Evolutionary conservation across 2,797 vertebrate species (phyloP).

Genomic region (Dryobates pubescens): DNA sequence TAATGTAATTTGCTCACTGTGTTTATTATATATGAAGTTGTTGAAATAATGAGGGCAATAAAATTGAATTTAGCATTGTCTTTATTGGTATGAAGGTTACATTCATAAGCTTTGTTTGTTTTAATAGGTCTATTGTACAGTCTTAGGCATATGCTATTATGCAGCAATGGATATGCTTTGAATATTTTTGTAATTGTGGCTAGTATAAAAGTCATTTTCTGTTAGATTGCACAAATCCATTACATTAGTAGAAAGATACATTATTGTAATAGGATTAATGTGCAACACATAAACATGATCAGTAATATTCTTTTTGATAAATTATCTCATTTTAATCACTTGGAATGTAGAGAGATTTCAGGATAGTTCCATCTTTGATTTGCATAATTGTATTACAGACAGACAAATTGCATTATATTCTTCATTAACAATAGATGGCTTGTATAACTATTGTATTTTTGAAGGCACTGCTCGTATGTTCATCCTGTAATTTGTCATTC

Average conservation of each 20-base stretch:
- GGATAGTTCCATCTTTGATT: conserved; percentile 82
- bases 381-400: conserved; percentile 87
- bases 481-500: conserved; percentile 82
- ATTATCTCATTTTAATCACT: conserved; percentile 91
- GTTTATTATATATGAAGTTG: conserved; percentile 72
- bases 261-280: conserved; percentile 96
- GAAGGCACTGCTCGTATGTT: conserved; percentile 77
- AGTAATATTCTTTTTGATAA: conserved; percentile 92
- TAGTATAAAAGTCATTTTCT: conserved; percentile 99
- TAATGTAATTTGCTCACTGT: conserved; percentile 67
- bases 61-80: conserved; percentile 88
- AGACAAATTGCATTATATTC: conserved; percentile 86
- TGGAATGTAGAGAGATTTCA: conserved; percentile 83
- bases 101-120: conserved; percentile 83
- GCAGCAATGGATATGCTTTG: conserved; percentile 84
- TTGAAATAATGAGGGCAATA: conserved; percentile 83
- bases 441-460: conserved; percentile 84
- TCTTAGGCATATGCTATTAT: conserved; percentile 86
- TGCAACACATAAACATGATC: conserved; percentile 87
- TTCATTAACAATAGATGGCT: conserved; percentile 84
- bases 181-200: conserved; percentile 94
- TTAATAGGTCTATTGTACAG: conserved; percentile 88
- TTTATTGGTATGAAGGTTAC: conserved; percentile 86
- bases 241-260: conserved; percentile 89
- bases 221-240: conserved; percentile 99